Conservation (phyloP, 2,888 invertebrate genomes). For the Dasypolia templi region DNA sequence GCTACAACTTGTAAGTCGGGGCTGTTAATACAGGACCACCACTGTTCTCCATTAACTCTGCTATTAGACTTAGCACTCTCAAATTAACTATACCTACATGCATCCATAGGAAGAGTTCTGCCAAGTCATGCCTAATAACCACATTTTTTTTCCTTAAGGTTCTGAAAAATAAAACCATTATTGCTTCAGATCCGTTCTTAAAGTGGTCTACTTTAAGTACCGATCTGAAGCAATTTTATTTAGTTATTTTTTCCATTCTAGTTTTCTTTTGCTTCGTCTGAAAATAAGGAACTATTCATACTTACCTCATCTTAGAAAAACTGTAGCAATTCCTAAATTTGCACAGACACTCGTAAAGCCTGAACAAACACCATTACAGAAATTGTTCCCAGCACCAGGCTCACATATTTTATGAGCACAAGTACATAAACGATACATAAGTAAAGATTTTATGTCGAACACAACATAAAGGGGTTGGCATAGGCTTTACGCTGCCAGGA, state of each 20-base stretch:
- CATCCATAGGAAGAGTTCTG: neutral
- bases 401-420: slow-evolving; percentile 59
- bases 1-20: too few relatives aligned
- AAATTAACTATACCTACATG: neutral
- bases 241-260: neutral
- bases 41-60: too few relatives aligned
- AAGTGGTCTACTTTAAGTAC: too few relatives aligned
- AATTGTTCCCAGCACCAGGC: slow-evolving; percentile 57
- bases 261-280: neutral
- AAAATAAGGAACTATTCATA: neutral
- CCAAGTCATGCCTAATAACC: neutral
- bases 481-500: slow-evolving; percentile 77
- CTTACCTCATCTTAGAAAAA: neutral
- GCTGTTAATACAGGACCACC: too few relatives aligned
- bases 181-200: too few relatives aligned
- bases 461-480: slow-evolving; percentile 87
- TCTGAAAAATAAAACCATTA: too few relatives aligned
- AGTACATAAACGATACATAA: slow-evolving; percentile 83
- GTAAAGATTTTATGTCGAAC: slow-evolving; percentile 85
- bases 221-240: too few relatives aligned
- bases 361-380: slow-evolving; percentile 44
- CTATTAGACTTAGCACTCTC: neutral
- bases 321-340: neutral
- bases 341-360: slow-evolving; percentile 37
- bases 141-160: too few relatives aligned